These are phyloP conservation scores for Diaprepes abbreviatus DNA, from an alignment of 2,888 invertebrate species.

Conservation along the genomic window DNA sequence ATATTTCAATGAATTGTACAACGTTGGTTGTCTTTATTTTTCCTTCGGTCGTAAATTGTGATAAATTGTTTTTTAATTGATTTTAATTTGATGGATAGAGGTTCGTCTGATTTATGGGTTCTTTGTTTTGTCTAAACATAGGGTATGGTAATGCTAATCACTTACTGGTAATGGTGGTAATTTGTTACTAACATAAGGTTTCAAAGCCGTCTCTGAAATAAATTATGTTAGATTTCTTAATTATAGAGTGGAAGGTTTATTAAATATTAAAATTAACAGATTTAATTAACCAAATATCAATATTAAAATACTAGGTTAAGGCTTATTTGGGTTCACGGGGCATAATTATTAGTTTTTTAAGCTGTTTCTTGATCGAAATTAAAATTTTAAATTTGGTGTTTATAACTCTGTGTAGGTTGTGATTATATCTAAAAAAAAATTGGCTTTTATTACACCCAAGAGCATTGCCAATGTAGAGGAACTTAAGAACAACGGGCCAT, in stretches of 20 bases:
- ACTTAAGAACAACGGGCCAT: too few relatives aligned
- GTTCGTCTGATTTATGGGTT: conserved; percentile 38
- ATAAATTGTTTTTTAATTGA: conserved; percentile 44
- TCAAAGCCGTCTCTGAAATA: neutral
- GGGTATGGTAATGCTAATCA: conserved; percentile 21
- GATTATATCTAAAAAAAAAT: too few relatives aligned
- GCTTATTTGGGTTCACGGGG: neutral
- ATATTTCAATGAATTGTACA: conserved; percentile 8
- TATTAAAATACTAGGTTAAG: neutral
- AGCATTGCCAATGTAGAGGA: too few relatives aligned
- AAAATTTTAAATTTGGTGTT: too few relatives aligned
- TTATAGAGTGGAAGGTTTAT: neutral
- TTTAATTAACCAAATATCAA: neutral
- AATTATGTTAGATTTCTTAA: neutral
- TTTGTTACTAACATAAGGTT: conserved; percentile 14
- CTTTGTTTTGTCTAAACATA: conserved; percentile 36
- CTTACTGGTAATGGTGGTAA: conserved; percentile 21
- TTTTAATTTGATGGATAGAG: conserved; percentile 37
- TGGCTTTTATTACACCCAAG: too few relatives aligned
- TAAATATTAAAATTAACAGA: neutral
- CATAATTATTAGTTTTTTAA: too few relatives aligned
- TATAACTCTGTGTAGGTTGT: too few relatives aligned
- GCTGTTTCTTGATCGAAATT: too few relatives aligned
- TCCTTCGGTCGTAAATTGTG: conserved; percentile 13
- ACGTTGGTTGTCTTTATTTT: conserved; percentile 12